Base-by-base conservation (phyloP, 2,797 vertebrate species). In the Enteromius argenteus region DNA sequence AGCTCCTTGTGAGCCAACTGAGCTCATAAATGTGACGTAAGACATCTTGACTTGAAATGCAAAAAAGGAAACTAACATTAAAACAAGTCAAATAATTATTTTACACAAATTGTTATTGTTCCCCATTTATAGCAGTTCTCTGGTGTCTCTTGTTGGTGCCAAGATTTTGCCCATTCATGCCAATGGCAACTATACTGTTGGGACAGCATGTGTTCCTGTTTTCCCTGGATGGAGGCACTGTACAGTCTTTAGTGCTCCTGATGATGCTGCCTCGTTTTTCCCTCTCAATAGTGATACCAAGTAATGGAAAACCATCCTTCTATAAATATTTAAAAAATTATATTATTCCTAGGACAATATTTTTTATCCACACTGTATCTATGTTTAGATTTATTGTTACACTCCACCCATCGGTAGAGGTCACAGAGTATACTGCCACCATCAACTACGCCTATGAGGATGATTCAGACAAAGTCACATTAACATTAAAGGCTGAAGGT, bases 241-340 rank as follows among this genome's bases (percentile, higher is more conserved):
- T 88, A 94, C 89, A 10, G 90, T 79, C 0, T 83, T 95, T 17
- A 84, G 91, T 60, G 97, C 97, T 83, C 90, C 89, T 44, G 94
- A 96, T 15, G 93, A 95, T 21, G 91, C 91, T 1, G 86, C 95
- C 21, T 96, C 97, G 3, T 97, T 95, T 90, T 96, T 95, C 86
- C 97, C 97, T 10, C 92, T 98, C 86, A 95, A 94, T 0, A 96
- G 96, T 84, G 94, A 98, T 90, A 96, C 95, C 90, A 96, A 93
- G 98, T 98, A 75, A 93, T 11, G 3, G 17, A 32, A 78, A 79
- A 27, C 39, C 35, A 39, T 77, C 8, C 17, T 5, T 1, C 35
- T n/a, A 35, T 10, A 35, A 5, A 74, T 74, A n/a, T 74, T 21
- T 0, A 27, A 27, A 27, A 35, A 21, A 53, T 53, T 6, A 4